These are phyloP conservation scores for Turritopsis rubra DNA, from an alignment of 30 jellyfish, hydroid and myxozoan species.

Conservation along the genomic window DNA sequence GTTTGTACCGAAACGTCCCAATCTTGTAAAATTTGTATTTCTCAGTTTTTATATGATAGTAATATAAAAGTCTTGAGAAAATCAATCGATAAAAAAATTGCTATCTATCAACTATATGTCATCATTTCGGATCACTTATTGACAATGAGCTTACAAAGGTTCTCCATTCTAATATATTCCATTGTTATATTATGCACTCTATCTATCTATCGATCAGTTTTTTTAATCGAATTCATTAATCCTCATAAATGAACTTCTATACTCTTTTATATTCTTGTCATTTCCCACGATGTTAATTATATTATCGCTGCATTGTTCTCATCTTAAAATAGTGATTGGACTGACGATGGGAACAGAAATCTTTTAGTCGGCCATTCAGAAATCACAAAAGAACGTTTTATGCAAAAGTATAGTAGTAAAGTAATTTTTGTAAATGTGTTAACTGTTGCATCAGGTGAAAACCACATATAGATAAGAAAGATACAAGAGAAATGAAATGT, in stretches of 20 bases:
- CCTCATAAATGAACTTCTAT: background rate
- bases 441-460: background rate
- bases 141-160: background rate
- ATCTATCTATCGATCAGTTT: background rate
- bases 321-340: background rate
- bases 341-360: background rate
- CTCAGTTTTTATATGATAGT: too few relatives aligned
- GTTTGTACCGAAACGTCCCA: too few relatives aligned
- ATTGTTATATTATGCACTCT: background rate
- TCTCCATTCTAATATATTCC: background rate
- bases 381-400: background rate
- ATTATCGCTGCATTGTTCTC: background rate
- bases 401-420: background rate
- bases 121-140: too few relatives aligned
- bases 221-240: background rate
- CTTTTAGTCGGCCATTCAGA: background rate
- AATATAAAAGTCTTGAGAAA: too few relatives aligned
- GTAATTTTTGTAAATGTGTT: too few relatives aligned
- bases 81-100: too few relatives aligned
- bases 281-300: background rate
- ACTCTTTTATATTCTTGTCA: background rate
- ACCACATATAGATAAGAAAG: background rate
- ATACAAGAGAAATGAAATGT: background rate
- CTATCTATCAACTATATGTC: too few relatives aligned
- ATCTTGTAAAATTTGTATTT: too few relatives aligned